A percentile compares a stretch with the other conserved stretches of the same genome.
Conservation (phyloP, 2,797 vertebrate species). For the Dermochelys coriacea region DNA sequence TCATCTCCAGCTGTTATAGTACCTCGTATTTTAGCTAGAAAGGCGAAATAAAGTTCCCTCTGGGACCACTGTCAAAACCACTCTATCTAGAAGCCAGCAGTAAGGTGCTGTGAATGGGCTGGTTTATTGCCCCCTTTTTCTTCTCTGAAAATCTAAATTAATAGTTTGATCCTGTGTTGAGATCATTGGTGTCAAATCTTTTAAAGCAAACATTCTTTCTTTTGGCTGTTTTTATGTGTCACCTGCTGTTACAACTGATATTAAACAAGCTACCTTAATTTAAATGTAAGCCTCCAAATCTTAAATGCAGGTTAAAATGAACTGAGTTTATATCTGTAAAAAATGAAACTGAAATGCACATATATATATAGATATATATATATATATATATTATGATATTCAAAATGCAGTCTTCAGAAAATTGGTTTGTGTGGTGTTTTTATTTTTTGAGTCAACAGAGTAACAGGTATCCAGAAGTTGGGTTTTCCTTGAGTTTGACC, state of each 20-base stretch:
- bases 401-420: conserved; percentile 85
- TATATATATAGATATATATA: conserved; percentile 83
- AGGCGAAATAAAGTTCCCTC: conserved; percentile 78
- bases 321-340: conserved; percentile 84
- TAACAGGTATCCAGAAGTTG: conserved; percentile 69
- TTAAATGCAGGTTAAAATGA: conserved; percentile 81
- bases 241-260: conserved; percentile 81
- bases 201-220: conserved; percentile 77
- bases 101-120: conserved; percentile 78
- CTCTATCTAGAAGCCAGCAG: conserved; percentile 81
- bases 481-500: conserved; percentile 62
- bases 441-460: conserved; percentile 79
- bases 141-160: conserved; percentile 77
- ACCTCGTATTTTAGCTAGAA: conserved; percentile 78
- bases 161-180: conserved; percentile 76
- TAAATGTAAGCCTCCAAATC: conserved; percentile 83
- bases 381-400: conserved; percentile 85
- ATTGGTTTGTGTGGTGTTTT: conserved; percentile 81
- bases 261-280: conserved; percentile 82
- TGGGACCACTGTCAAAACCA: conserved; percentile 84
- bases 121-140: conserved; percentile 75
- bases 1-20: conserved; percentile 70
- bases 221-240: conserved; percentile 84
- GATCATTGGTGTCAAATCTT: conserved; percentile 82
- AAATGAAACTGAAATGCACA: conserved; percentile 80